Evolutionary conservation across 2,797 vertebrate genomes (phyloP).

Genomic region (Eurystomus glaucurus): DNA sequence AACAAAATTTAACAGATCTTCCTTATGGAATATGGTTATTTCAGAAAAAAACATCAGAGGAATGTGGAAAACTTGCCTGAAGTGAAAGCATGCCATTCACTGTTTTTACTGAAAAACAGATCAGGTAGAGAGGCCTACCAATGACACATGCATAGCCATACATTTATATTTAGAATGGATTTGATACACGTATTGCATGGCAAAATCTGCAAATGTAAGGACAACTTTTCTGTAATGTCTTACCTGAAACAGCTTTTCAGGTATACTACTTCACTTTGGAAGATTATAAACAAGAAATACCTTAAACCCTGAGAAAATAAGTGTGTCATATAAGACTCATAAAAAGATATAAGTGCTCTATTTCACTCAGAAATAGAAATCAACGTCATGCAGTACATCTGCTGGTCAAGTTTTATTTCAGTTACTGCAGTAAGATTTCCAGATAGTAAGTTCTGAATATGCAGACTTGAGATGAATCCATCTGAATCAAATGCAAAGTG

Average conservation of each 20-base stretch:
- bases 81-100: neutral
- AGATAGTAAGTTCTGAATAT: neutral
- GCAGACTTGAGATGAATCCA: neutral
- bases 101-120: neutral
- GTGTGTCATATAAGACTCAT: accelerated
- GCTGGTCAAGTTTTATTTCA: neutral
- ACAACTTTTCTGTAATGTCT: neutral
- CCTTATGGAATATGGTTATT: neutral
- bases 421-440: neutral
- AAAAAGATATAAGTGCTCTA: neutral
- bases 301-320: neutral
- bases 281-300: neutral
- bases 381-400: neutral
- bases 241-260: neutral
- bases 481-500: neutral
- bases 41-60: neutral
- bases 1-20: neutral
- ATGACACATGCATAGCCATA: neutral
- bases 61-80: neutral
- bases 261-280: neutral
- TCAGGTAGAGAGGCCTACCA: neutral
- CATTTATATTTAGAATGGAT: neutral
- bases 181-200: neutral
- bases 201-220: neutral
- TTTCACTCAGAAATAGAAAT: neutral